Conservation (phyloP, 1,140 invertebrate species). For the Drosophila trapezifrons region DNA sequence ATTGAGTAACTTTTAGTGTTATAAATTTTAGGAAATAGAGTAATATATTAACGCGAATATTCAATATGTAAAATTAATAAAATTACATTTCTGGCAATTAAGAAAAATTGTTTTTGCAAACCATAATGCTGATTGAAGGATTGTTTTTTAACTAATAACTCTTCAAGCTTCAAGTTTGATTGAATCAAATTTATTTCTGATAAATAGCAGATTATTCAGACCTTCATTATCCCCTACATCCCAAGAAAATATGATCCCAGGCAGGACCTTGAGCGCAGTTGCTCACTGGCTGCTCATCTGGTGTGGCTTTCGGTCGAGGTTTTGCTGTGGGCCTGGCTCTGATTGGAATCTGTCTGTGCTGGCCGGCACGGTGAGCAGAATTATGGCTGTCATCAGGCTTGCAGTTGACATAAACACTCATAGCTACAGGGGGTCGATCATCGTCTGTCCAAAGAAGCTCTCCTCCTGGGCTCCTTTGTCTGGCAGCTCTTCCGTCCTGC, state of each 20-base stretch:
- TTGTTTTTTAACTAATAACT: not conserved
- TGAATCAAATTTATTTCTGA: not conserved
- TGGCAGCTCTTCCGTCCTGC: conserved; percentile 10
- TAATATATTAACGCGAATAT: too few species aligned
- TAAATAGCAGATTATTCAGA: conserved; percentile 1
- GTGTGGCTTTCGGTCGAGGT: conserved; percentile 32
- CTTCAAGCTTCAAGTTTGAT: not conserved
- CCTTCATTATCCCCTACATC: not conserved
- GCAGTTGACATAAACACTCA: conserved; percentile 81
- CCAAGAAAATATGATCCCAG: conserved; percentile 22
- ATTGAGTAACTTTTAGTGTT: not conserved
- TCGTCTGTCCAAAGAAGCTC: conserved; percentile 34
- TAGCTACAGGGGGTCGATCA: conserved; percentile 72
- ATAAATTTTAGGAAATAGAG: too few species aligned
- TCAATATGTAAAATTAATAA: too few species aligned
- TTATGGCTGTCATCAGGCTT: conserved; percentile 77
- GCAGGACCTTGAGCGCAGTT: conserved; percentile 47
- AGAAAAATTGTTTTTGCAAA: not conserved
- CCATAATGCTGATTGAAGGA: not conserved
- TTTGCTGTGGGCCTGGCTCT: conserved; percentile 27
- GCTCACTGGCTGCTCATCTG: conserved; percentile 48
- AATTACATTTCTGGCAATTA: too few species aligned
- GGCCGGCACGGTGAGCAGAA: conserved; percentile 53
- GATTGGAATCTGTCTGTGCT: conserved; percentile 35
- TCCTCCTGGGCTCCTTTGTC: conserved; percentile 44